Evolutionary conservation across 1,140 invertebrate species (phyloP), one percentile per base, ranked within the genome.

Genomic region (Pseudobourletiella spinata): DNA sequence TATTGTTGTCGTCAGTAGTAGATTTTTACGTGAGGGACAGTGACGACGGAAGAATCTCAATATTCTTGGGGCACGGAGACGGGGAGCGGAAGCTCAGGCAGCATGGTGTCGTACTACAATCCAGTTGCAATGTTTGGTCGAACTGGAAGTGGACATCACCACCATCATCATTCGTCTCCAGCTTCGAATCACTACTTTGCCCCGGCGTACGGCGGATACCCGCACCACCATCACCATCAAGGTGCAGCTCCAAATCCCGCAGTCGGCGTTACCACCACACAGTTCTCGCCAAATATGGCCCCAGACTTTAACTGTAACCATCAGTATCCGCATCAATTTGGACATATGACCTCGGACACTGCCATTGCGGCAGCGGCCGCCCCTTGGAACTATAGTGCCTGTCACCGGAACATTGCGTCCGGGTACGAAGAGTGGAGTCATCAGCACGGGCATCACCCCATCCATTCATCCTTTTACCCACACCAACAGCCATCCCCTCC

Each of bases 61-160:
- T 26, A 29, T 26, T 15, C 6, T 18, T 39, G 35, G 43, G 43
- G 24, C 4, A n/a, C 43, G 43, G n/a, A 3, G 50, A 52, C 22
- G 50, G 35, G 20, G 48, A 14, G 44, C 8, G 44, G 22, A 46
- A 55, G 59, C 29, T 59, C 50, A 48, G 8, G 43, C 54, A 66
- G 59, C 24, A 66, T 66, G 65, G 65, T 67, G n/a, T 67, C 65
- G 6, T 70, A 61, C 59, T 65, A 67, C 46, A 50, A 63, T 22
- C 57, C 68, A 57, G 59, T 63, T 50, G 63, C 68, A 59, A 70
- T 70, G 68, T 70, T 70, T 51, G 42, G 63, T 63, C 48, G 65
- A 51, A 62, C 30, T 56, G 59, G 59, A 55, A 48, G 32, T 56
- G 50, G 64, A 51, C 52, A 61, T 46, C 63, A 62, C 59, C 65